Conservation (phyloP, 1,140 invertebrate genomes). For the Neodiprion lecontei region DNA sequence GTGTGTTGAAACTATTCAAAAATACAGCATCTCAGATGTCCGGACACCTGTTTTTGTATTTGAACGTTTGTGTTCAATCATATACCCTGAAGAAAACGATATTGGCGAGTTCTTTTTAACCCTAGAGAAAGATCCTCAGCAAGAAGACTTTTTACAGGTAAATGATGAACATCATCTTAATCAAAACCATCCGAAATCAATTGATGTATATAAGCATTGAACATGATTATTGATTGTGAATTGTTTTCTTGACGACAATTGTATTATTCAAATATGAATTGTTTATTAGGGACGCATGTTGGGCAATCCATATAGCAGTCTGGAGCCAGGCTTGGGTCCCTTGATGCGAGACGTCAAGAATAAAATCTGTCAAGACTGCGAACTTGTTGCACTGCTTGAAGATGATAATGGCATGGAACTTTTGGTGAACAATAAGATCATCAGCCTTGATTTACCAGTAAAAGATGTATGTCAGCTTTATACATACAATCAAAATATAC, state of each 20-base stretch:
- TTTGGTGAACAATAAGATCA: constrained; percentile 98
- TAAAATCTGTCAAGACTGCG: constrained; percentile 97
- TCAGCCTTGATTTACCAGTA: constrained; percentile 93
- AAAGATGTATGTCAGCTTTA: constrained; percentile 69
- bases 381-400: constrained; percentile 93
- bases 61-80: constrained; percentile 95
- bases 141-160: constrained; percentile 96
- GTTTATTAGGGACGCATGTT: constrained; percentile 87
- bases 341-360: constrained; percentile 99
- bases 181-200: neutral
- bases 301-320: constrained; percentile 95
- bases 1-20: constrained; percentile 94
- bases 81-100: constrained; percentile 97
- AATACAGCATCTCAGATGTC: constrained; percentile 91
- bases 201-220: neutral
- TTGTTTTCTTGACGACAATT: neutral
- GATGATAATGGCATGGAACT: constrained; percentile 99
- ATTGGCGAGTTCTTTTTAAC: constrained; percentile 96
- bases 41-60: constrained; percentile 97
- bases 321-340: constrained; percentile 92
- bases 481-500: neutral
- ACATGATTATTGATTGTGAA: neutral
- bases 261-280: constrained; percentile 13
- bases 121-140: constrained; percentile 97
- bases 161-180: constrained; percentile 4